Conservation (phyloP, 2,113 vertebrate genomes). For the Propithecus coquereli region DNA sequence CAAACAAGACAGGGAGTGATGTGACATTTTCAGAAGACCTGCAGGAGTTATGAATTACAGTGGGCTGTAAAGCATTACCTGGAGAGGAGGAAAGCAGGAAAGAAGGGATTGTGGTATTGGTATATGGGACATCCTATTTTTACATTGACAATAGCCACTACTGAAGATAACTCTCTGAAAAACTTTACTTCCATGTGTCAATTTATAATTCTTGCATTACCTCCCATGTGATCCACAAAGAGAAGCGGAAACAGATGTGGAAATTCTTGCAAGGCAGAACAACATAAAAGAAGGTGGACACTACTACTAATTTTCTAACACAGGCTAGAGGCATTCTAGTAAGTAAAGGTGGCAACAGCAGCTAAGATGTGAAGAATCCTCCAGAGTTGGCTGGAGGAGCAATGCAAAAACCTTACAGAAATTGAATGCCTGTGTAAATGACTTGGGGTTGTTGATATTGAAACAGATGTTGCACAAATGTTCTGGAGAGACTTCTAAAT, state of each 20-base stretch:
- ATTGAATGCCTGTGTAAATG: neutral
- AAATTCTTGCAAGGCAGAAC: neutral
- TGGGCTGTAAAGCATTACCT: neutral
- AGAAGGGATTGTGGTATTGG: neutral
- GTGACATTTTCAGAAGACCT: neutral
- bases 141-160: neutral
- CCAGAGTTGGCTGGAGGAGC: neutral
- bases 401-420: neutral
- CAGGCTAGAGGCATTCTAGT: neutral
- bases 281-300: neutral
- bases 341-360: neutral
- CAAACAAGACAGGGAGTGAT: neutral
- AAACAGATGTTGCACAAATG: conserved; percentile 65
- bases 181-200: neutral
- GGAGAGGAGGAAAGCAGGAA: neutral
- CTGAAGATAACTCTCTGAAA: neutral
- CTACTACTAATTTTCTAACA: neutral
- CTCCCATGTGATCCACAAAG: neutral
- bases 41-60: neutral
- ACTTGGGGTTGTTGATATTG: conserved; percentile 33
- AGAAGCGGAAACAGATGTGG: neutral
- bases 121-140: neutral
- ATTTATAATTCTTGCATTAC: neutral
- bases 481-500: conserved; percentile 30
- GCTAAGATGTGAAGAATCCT: neutral